Evolutionary conservation across 2,797 vertebrate genomes (phyloP), one percentile per base, ranked within the genome.

Genomic region (Bryconaethiops microstoma): DNA sequence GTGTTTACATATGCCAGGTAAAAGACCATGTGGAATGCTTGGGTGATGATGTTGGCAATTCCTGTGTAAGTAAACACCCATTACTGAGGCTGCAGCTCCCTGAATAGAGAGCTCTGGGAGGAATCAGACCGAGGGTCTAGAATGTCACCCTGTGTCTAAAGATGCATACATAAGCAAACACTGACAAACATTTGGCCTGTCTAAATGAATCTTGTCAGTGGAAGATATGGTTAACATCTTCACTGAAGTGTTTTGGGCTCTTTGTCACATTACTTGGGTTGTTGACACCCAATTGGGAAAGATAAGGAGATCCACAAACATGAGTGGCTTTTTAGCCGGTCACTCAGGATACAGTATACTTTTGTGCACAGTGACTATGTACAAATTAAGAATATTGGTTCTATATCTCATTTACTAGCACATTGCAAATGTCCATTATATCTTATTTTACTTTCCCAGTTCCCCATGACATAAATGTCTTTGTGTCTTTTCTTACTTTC

Each of bases 11-110:
- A 77, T 52, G 10, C 75, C 73, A 73, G 76, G 76, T 65, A 74
- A 76, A 77, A 72, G 64, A 82, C 79, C 81, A 83, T 82, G 77
- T 57, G 54, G 73, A 83, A 71, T 59, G 78, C 45, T 2, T 79
- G 65, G 25, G 25, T 78, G 83, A 80, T 39, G 63, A 82, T 78
- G 75, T 86, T 78, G 75, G 64, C 62, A 73, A 76, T 83, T 76
- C 79, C 72, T 50, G 63, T 48, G 52, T 79, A 76, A 72, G 42
- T 70, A 71, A 75, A 39, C 73, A 52, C 45, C 48, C 40, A 25
- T 81, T 73, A 25, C 59, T 79, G 70, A 68, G 68, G 25, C 52
- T 59, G 79, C 78, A 79, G 73, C n/a, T 65, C 40, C 5, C 72
- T 70, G 65, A 77, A 71, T 74, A 74, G 63, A 50, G 23, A 65